These are phyloP conservation scores for Chrysaora quinquecirrha DNA, from an alignment of 30 jellyfish, hydroid and myxozoan species.

Conservation along the genomic window DNA sequence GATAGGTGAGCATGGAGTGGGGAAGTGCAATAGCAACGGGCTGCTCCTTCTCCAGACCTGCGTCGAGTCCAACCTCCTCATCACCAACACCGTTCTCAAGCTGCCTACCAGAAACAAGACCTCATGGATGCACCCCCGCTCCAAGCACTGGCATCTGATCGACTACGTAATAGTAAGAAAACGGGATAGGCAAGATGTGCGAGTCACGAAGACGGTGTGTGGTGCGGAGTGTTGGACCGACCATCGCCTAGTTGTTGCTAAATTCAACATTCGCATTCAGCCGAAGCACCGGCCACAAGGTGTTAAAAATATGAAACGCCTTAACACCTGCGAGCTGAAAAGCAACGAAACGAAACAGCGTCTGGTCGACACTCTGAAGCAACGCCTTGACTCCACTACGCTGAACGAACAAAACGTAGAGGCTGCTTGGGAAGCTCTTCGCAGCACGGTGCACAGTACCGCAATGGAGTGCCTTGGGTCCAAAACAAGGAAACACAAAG, in stretches of 20 bases:
- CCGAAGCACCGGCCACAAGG: slow-evolving; percentile 7
- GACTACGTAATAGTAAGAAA: slow-evolving; percentile 41
- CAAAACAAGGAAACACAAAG: slow-evolving; percentile 27
- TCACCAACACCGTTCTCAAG: slow-evolving; percentile 52
- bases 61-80: slow-evolving; percentile 16
- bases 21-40: slow-evolving; percentile 53
- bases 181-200: slow-evolving; percentile 12
- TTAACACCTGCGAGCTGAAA: slow-evolving; percentile 3
- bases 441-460: neutral
- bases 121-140: slow-evolving; percentile 65
- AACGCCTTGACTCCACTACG: no score
- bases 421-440: slow-evolving; percentile 51
- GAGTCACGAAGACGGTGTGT: neutral
- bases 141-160: slow-evolving; percentile 49
- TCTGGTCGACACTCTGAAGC: neutral
- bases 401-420: no score
- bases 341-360: neutral
- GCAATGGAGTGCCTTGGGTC: slow-evolving; percentile 10
- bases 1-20: slow-evolving; percentile 45
- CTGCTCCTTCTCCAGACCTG: slow-evolving; percentile 51
- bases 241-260: slow-evolving; percentile 23
- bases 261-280: slow-evolving; percentile 7
- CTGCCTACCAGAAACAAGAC: slow-evolving; percentile 30
- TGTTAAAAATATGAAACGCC: neutral
- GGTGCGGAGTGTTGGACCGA: slow-evolving; percentile 56